Base-by-base conservation (phyloP, 92 coral and sea anemone genomes). In the Actinostola sp. region DNA sequence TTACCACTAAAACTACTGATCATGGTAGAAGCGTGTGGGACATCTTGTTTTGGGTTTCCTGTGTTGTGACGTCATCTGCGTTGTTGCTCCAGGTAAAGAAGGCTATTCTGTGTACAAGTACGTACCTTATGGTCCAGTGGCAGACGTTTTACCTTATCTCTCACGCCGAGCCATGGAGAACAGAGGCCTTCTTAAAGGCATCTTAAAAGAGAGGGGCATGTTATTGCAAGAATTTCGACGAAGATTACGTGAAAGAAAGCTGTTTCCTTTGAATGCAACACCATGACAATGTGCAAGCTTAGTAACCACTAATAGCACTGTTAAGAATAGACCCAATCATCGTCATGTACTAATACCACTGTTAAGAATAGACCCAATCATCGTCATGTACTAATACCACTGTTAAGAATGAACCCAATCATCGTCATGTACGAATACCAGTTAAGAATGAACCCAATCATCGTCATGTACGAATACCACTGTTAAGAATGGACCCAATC, bases 61-160 rank as follows among this genome's bases (percentile, higher is more conserved):
- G 17, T 23, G 12, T 3, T 30, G 41, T n/a, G 17, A 21, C 28
- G 19, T 45, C 29, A 38, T 59, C 31, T n/a, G 54, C 19, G 54
- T 48, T 48, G 8, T 3, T 48, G 42, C 35, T 44, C 38, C 63
- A 93, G 98, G 98, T 63, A 89, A 92, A 28, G 82, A 86, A 28
- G 94, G 92, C 20, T 92, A 94, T 57, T 87, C 97, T 0, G 98
- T 88, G 23, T 94, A 92, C 86, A 94, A 94, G 81, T 94, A 94
- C 39, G 97, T 94, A 6, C 98, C 98, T n/a, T 94, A 91, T 64
- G 98, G 98, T 8, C 97, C 98, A 0, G 98, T 94, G n/a, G 93
- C 89, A 30, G 98, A 94, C 38, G 98, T 94, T 1, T 69, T 94
- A 49, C 98, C 98, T 1, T 94, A 94, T 76, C 78, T 94, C 32